These are phyloP conservation scores for Linurgus olivaceus DNA, from an alignment of 2,797 vertebrate genomes.

Conservation along the genomic window DNA sequence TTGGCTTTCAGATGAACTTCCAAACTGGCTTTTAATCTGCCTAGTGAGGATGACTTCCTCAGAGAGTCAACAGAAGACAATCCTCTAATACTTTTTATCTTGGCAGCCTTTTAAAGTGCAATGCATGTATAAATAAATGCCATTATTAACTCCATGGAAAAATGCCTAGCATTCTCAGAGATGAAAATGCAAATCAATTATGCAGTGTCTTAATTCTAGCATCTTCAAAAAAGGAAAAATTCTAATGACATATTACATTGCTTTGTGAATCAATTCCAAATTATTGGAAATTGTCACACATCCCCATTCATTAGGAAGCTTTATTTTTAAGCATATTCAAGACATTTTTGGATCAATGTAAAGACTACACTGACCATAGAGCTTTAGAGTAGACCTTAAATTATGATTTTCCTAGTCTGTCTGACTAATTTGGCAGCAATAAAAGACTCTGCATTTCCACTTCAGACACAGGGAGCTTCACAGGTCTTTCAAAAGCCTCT, in stretches of 20 bases:
- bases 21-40: not conserved
- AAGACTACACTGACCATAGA: not conserved
- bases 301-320: not conserved
- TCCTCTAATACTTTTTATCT: not conserved
- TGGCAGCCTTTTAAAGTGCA: not conserved
- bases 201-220: not conserved
- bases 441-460: not conserved
- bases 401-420: not conserved
- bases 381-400: not conserved
- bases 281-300: not conserved
- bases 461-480: not conserved
- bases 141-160: not conserved
- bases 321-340: not conserved
- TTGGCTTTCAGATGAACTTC: not conserved
- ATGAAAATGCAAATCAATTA: not conserved
- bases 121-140: not conserved
- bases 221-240: not conserved
- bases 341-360: not conserved
- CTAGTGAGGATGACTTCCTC: not conserved
- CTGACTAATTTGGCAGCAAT: not conserved
- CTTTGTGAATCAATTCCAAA: not conserved
- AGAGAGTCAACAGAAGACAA: not conserved
- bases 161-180: not conserved
- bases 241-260: not conserved
- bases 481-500: not conserved